Percentiles rank a stretch among this genome's conserved stretches.
Conservation (phyloP, 2,888 invertebrate genomes). For the Holacanthella duospinosa region DNA sequence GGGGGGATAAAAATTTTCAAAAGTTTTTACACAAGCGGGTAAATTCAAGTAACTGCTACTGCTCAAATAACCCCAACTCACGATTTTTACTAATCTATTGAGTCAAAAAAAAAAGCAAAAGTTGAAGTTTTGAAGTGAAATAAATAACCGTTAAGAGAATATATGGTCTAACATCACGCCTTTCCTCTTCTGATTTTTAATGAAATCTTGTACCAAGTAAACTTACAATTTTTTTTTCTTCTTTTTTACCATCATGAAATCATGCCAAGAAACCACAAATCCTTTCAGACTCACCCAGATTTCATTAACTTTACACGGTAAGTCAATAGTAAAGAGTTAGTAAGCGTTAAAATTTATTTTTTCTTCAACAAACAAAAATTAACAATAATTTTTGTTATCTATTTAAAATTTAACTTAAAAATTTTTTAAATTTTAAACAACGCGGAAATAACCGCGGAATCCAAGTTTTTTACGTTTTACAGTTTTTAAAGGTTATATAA, state of each 20-base stretch:
- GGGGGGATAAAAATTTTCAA: too few species aligned
- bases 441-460: too few species aligned
- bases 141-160: slow-evolving; percentile 25
- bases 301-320: background rate
- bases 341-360: too few species aligned
- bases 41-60: too few species aligned
- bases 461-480: too few species aligned
- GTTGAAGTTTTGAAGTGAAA: slow-evolving; percentile 14
- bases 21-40: too few species aligned
- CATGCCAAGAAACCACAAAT: slow-evolving; percentile 3
- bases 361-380: too few species aligned
- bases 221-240: background rate
- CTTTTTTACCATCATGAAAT: background rate
- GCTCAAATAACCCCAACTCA: background rate
- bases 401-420: too few species aligned
- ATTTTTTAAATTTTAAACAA: too few species aligned
- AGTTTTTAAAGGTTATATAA: too few species aligned
- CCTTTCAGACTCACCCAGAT: background rate
- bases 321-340: background rate
- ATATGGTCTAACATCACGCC: slow-evolving; percentile 27
- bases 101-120: background rate
- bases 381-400: too few species aligned
- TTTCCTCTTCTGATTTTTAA: slow-evolving; percentile 17
- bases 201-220: slow-evolving; percentile 20
- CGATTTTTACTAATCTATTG: background rate